Evolutionary conservation across 2,797 vertebrate genomes (phyloP).

Genomic region (Poecilia gillii): DNA sequence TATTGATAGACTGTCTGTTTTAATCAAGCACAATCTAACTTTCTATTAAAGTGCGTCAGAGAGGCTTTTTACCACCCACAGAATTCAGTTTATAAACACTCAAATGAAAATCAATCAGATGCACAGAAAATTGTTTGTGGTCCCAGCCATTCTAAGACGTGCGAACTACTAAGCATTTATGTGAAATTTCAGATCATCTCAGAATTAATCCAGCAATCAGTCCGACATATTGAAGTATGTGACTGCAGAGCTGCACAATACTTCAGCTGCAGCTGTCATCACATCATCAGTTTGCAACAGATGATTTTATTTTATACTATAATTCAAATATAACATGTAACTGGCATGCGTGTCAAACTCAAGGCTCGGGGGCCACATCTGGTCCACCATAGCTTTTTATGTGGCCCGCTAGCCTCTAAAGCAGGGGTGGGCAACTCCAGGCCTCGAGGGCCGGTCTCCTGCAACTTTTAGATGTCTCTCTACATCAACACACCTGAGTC

Average conservation of each 20-base stretch:
- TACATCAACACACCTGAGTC: too few relatives aligned
- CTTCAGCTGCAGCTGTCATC: not conserved
- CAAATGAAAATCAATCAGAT: slow-evolving; percentile 36
- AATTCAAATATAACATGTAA: not conserved
- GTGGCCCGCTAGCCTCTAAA: too few relatives aligned
- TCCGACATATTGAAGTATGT: not conserved
- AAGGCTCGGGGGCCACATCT: too few relatives aligned
- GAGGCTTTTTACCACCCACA: slow-evolving; percentile 31
- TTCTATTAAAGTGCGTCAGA: slow-evolving; percentile 50
- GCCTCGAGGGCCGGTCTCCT: too few relatives aligned
- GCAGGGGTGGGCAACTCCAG: too few relatives aligned
- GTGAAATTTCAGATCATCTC: not conserved
- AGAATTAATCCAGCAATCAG: too few relatives aligned
- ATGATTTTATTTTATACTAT: too few relatives aligned
- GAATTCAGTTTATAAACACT: slow-evolving; percentile 40
- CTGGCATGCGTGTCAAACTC: not conserved
- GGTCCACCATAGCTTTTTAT: too few relatives aligned
- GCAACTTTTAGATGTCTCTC: too few relatives aligned
- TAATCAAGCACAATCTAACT: slow-evolving; percentile 61
- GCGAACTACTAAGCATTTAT: not conserved
- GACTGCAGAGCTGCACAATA: not conserved
- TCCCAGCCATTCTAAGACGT: not conserved
- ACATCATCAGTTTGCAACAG: not conserved
- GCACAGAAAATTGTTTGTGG: slow-evolving; percentile 19
- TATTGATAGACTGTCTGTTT: slow-evolving; percentile 59